Percentiles rank a stretch among this genome's conserved stretches.
Conservation (phyloP, 2,797 vertebrate genomes). For the Amblyopsis hoosieri region DNA sequence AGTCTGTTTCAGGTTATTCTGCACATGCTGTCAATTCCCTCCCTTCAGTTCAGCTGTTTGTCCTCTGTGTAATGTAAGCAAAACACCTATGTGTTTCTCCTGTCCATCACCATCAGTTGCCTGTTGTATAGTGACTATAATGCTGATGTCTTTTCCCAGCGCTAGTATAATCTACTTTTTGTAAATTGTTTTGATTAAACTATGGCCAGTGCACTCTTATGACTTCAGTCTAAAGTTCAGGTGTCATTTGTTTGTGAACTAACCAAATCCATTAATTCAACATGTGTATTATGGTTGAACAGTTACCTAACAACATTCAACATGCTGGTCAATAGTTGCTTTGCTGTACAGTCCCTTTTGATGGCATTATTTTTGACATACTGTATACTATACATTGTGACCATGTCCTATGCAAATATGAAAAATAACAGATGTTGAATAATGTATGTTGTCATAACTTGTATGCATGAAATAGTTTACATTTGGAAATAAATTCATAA, state of each 20-base stretch:
- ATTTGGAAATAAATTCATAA: slow-evolving; percentile 97
- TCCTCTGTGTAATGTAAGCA: slow-evolving; percentile 69
- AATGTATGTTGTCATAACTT: slow-evolving; percentile 92
- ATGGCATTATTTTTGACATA: slow-evolving; percentile 96
- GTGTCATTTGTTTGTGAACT: slow-evolving; percentile 73
- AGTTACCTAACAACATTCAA: slow-evolving; percentile 79
- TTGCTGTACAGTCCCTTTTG: slow-evolving; percentile 88
- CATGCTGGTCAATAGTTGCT: slow-evolving; percentile 90
- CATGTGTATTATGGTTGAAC: slow-evolving; percentile 92
- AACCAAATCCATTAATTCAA: slow-evolving; percentile 87
- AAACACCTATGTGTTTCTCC: slow-evolving; percentile 71
- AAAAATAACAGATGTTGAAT: slow-evolving; percentile 91
- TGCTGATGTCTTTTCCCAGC: slow-evolving; percentile 73
- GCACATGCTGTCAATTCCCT: slow-evolving; percentile 49
- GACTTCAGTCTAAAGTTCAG: slow-evolving; percentile 80
- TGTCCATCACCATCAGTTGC: slow-evolving; percentile 81
- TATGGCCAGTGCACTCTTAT: slow-evolving; percentile 82
- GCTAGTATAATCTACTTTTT: slow-evolving; percentile 75
- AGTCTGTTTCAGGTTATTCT: slow-evolving; percentile 41
- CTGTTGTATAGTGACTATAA: slow-evolving; percentile 80
- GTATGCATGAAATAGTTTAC: slow-evolving; percentile 99
- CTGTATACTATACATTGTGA: slow-evolving; percentile 97
- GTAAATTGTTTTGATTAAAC: slow-evolving; percentile 81
- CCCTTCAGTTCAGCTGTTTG: slow-evolving; percentile 54
- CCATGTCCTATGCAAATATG: slow-evolving; percentile 95